Evolutionary conservation across 1,140 invertebrate species (phyloP).

Genomic region (Bombus pascuorum): DNA sequence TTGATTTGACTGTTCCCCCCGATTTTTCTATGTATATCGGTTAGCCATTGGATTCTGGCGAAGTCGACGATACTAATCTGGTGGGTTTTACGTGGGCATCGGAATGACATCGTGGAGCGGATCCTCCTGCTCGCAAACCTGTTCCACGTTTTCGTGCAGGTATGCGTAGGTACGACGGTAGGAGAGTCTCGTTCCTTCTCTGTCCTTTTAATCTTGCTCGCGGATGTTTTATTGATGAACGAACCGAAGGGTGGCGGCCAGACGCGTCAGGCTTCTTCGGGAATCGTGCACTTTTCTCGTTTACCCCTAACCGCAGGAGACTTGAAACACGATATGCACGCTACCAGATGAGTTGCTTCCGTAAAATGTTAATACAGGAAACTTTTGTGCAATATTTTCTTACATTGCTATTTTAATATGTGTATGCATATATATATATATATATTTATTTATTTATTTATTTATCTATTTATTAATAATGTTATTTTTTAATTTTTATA

Average conservation of each 20-base stretch:
- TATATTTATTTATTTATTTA: no score
- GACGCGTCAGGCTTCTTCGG: not conserved
- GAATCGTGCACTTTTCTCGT: not conserved
- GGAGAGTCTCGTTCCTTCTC: slow-evolving; percentile 3
- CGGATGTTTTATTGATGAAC: slow-evolving; percentile 5
- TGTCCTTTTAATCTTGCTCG: slow-evolving; percentile 18
- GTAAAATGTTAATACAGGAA: not conserved
- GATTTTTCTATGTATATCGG: no score
- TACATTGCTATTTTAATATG: not conserved
- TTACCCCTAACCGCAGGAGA: not conserved
- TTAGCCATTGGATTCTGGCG: not conserved
- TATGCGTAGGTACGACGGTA: slow-evolving; percentile 16
- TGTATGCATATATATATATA: not conserved
- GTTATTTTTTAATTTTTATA: no score
- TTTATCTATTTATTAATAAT: no score
- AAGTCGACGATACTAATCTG: not conserved
- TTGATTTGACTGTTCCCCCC: not conserved
- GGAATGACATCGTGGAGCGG: slow-evolving; percentile 6
- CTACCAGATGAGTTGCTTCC: not conserved
- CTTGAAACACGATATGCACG: not conserved
- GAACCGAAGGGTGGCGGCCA: slow-evolving; percentile 11
- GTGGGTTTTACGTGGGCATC: not conserved
- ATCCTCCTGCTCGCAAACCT: slow-evolving; percentile 19
- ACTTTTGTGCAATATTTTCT: not conserved
- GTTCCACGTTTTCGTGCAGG: slow-evolving; percentile 33